phyloP scores from a whole-genome alignment of 2,888 invertebrate genomes.

The Acanthosepion pharaonis region DNA sequence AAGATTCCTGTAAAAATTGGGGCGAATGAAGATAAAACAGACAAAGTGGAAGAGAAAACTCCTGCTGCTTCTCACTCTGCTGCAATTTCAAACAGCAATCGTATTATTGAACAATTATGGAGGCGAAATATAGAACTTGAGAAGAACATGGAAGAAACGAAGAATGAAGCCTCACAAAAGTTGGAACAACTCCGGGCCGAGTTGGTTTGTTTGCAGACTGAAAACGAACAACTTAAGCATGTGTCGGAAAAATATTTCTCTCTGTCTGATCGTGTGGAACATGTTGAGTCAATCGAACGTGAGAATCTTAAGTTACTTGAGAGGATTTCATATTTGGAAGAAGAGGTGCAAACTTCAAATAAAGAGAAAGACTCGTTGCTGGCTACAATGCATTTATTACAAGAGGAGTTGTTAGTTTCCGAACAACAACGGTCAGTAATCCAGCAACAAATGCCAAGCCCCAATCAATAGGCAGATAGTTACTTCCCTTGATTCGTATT shows the following conservation, averaged over 20 bases:
- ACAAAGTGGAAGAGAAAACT: neutral
- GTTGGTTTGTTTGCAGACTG: conserved; percentile 47
- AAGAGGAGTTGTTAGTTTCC: conserved; percentile 66
- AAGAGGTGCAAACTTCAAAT: conserved; percentile 57
- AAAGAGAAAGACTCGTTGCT: conserved; percentile 65
- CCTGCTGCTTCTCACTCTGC: neutral
- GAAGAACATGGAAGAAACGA: conserved; percentile 52
- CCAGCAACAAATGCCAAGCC: neutral
- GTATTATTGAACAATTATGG: conserved; percentile 47
- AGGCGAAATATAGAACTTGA: conserved; percentile 54
- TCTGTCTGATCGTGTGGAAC: conserved; percentile 15
- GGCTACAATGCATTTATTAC: conserved; percentile 62
- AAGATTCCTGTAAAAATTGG: neutral
- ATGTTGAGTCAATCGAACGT: conserved; percentile 50
- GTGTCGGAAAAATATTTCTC: neutral
- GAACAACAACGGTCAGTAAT: conserved; percentile 53
- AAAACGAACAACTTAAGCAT: conserved; percentile 51
- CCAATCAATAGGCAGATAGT: conserved; percentile 15
- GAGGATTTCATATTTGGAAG: conserved; percentile 59
- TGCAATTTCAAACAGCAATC: neutral
- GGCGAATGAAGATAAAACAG: neutral
- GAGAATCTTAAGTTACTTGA: conserved; percentile 62
- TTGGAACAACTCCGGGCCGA: conserved; percentile 50
- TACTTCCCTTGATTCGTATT: neutral
- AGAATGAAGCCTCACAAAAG: conserved; percentile 48